Evolutionary conservation across 2,888 invertebrate species (phyloP).

Genomic region (Apamea crenata): DNA sequence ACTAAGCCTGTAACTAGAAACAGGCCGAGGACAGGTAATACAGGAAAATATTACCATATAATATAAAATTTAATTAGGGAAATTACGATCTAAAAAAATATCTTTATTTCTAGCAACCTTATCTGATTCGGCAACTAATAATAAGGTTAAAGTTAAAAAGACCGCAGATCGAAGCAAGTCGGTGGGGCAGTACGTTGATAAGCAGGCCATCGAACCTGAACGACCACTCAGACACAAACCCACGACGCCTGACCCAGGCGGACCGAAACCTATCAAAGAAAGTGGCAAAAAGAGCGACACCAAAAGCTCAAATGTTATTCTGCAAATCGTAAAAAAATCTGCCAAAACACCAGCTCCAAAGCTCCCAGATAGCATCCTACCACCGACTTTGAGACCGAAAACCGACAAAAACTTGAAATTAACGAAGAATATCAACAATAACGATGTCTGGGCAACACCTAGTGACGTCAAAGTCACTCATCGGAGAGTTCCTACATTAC

Average conservation of each 20-base stretch:
- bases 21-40: conserved; percentile 85
- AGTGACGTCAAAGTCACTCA: conserved; percentile 76
- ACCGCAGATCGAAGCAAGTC: conserved; percentile 75
- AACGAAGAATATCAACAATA: conserved; percentile 87
- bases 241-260: conserved; percentile 76
- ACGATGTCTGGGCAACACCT: conserved; percentile 84
- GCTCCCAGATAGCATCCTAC: conserved; percentile 76
- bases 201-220: conserved; percentile 74
- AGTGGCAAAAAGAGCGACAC: conserved; percentile 74
- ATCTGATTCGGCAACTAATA: conserved; percentile 73
- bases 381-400: conserved; percentile 83
- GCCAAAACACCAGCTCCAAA: conserved; percentile 72
- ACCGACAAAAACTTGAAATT: conserved; percentile 78
- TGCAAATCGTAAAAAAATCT: conserved; percentile 85
- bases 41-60: background rate
- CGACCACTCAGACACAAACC: conserved; percentile 78
- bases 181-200: conserved; percentile 74
- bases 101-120: conserved; percentile 68
- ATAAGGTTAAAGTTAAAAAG: conserved; percentile 75
- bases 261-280: conserved; percentile 70
- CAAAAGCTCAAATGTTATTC: conserved; percentile 79
- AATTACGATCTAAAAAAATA: background rate
- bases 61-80: background rate
- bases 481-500: conserved; percentile 72
- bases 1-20: conserved; percentile 88